These are phyloP conservation scores for Gallinago solitaria DNA, from an alignment of 2,797 vertebrate species.

Conservation along the genomic window DNA sequence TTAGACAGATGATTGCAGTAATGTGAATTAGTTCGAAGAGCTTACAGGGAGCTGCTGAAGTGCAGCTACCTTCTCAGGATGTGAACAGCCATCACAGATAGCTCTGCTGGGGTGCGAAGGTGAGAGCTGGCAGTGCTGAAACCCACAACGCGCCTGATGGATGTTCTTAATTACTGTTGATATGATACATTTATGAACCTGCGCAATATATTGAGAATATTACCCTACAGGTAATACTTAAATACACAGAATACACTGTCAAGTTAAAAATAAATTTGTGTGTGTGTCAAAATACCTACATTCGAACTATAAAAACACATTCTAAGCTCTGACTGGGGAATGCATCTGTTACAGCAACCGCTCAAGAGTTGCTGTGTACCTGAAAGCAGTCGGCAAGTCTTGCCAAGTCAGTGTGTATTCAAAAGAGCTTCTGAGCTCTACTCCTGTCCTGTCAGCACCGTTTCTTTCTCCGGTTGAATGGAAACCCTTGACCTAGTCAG, in stretches of 20 bases:
- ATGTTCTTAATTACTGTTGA: neutral
- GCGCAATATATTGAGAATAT: neutral
- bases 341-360: neutral
- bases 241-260: neutral
- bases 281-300: neutral
- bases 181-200: rapidly evolving
- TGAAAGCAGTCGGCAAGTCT: neutral
- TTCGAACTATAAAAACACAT: neutral
- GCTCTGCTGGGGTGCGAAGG: neutral
- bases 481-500: neutral
- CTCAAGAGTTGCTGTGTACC: neutral
- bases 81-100: neutral
- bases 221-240: neutral
- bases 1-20: neutral
- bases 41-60: neutral
- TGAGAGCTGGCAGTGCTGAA: neutral
- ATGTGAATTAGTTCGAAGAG: neutral
- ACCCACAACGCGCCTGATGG: neutral
- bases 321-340: neutral
- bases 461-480: neutral
- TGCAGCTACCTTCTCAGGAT: neutral
- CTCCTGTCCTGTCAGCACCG: neutral
- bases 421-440: neutral
- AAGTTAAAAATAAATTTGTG: neutral
- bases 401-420: neutral